Conservation (phyloP, 2,113 vertebrate species). For the Budorcas taxicolor region DNA sequence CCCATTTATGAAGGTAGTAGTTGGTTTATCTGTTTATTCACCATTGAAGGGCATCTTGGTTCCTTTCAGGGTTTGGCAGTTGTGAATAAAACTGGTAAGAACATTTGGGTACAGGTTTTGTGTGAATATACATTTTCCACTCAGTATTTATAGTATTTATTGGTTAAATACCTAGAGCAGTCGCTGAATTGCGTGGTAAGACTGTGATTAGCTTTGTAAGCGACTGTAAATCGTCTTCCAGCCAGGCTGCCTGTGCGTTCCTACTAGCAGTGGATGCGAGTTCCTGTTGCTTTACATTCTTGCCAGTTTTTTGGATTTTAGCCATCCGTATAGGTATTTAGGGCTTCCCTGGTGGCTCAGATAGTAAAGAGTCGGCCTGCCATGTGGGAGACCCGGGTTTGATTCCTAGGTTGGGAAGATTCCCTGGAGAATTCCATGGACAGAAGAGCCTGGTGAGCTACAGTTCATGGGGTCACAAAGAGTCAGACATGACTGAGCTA, state of each 20-base stretch:
- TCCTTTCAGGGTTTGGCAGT: not conserved
- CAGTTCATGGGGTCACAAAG: not conserved
- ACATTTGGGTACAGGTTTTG: not conserved
- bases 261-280: not conserved
- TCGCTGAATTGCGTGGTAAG: not conserved
- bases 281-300: not conserved
- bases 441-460: not conserved
- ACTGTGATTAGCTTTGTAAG: not conserved
- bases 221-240: not conserved
- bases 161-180: not conserved
- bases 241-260: not conserved
- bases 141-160: not conserved
- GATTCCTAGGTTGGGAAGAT: not conserved
- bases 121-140: not conserved
- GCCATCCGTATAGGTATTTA: not conserved
- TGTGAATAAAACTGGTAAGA: not conserved
- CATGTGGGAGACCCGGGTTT: not conserved
- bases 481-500: not conserved
- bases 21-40: not conserved
- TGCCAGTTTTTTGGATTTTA: not conserved
- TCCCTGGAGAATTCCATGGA: not conserved
- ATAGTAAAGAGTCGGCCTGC: not conserved
- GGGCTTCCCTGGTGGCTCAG: not conserved
- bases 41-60: not conserved
- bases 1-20: not conserved